Evolutionary conservation across 37 sponge, comb jelly and placozoan species (phyloP).

Genomic region (Geodia barretti): DNA sequence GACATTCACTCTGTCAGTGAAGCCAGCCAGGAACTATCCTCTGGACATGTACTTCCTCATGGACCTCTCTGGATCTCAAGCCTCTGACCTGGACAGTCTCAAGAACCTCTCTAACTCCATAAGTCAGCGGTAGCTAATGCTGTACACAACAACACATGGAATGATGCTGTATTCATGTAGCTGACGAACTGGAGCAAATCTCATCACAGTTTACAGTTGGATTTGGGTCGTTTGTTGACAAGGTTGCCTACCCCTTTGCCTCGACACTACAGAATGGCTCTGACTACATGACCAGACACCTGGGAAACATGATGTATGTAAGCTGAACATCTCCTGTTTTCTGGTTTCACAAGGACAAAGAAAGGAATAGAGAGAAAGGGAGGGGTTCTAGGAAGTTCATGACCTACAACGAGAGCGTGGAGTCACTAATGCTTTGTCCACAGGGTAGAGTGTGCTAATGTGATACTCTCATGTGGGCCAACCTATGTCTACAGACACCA

Average conservation of each 20-base stretch:
- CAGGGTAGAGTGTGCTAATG: background rate
- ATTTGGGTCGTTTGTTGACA: conserved; percentile 63
- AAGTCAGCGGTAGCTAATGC: conserved; percentile 15
- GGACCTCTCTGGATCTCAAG: conserved; percentile 46
- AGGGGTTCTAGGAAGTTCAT: no score
- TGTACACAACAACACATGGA: background rate
- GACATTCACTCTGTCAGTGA: background rate
- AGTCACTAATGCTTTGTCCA: no score
- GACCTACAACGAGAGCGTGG: no score
- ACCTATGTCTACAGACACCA: background rate
- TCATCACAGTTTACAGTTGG: conserved; percentile 45
- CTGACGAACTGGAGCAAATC: conserved; percentile 8
- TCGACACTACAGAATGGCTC: background rate
- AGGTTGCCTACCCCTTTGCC: conserved; percentile 29
- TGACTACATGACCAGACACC: no score
- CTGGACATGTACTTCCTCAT: conserved; percentile 67
- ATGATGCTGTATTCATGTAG: no score
- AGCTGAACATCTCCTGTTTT: no score
- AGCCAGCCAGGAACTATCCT: conserved; percentile 21
- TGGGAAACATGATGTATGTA: no score
- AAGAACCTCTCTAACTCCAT: conserved; percentile 12
- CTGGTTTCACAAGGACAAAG: no score
- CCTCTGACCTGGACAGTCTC: conserved; percentile 1
- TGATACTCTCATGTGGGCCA: background rate
- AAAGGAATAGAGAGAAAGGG: no score